Evolutionary conservation across 2,888 invertebrate genomes (phyloP).

Genomic region (Tillus elongatus): DNA sequence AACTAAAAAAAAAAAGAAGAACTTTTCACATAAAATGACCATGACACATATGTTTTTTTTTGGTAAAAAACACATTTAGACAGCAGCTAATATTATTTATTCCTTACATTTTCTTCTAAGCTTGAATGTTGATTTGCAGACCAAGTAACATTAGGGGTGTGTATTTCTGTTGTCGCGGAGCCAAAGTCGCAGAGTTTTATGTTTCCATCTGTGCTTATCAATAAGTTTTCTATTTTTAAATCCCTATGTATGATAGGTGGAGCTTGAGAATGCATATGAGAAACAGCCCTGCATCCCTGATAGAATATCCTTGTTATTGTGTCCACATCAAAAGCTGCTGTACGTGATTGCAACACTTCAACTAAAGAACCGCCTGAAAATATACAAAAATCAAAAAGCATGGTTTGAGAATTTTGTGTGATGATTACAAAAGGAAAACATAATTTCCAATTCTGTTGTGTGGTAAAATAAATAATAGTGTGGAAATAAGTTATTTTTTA

Average conservation of each 20-base stretch:
- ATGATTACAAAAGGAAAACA: no score
- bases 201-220: constrained; percentile 74
- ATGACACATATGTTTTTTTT: no score
- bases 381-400: constrained; percentile 10
- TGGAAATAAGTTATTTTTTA: no score
- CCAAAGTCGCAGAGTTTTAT: constrained; percentile 98
- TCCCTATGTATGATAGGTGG: constrained; percentile 93
- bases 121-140: constrained; percentile 81
- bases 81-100: no score
- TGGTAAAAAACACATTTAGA: no score
- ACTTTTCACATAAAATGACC: no score
- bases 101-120: constrained; percentile 91
- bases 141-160: constrained; percentile 82
- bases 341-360: constrained; percentile 53
- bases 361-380: constrained; percentile 53
- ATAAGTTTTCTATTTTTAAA: constrained; percentile 91
- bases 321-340: constrained; percentile 54
- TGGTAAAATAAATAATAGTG: no score
- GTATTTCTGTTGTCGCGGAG: constrained; percentile 78
- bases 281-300: constrained; percentile 81
- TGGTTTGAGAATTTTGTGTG: no score
- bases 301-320: constrained; percentile 79
- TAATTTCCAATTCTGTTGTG: no score
- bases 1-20: constrained; percentile 54
- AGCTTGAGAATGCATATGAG: constrained; percentile 85